Evolutionary conservation across 92 coral and sea anemone genomes (phyloP).

Genomic region (Phenganax subtilis): DNA sequence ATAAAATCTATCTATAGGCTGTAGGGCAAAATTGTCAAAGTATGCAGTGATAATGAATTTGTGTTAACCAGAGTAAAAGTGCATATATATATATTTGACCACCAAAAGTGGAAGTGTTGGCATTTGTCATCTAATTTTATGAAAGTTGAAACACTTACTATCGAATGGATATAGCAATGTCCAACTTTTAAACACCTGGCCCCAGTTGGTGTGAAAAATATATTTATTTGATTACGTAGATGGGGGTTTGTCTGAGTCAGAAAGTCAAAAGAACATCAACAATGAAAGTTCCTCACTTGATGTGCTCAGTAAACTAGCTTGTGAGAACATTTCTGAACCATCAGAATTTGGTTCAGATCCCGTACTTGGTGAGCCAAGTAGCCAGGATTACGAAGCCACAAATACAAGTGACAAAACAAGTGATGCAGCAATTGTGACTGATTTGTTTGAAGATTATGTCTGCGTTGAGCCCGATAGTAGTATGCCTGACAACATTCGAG

Average conservation of each 20-base stretch:
- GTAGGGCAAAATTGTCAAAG: too few species aligned
- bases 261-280: background rate
- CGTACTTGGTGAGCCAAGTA: background rate
- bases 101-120: too few species aligned
- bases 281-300: slow-evolving; percentile 4
- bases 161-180: too few species aligned
- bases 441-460: slow-evolving; percentile 25
- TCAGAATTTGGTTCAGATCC: background rate
- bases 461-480: background rate
- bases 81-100: too few species aligned
- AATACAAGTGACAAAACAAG: background rate
- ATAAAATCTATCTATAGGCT: too few species aligned
- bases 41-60: too few species aligned
- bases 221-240: too few species aligned
- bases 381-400: background rate
- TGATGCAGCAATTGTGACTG: slow-evolving; percentile 2
- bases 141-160: too few species aligned
- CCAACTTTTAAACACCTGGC: too few species aligned
- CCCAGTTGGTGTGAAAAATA: too few species aligned
- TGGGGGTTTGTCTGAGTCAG: background rate
- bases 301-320: slow-evolving; percentile 29
- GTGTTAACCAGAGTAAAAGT: too few species aligned
- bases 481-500: background rate
- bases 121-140: too few species aligned
- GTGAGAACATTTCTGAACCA: slow-evolving; percentile 23